These are phyloP conservation scores for Diprion similis DNA, from an alignment of 1,140 invertebrate species.

Conservation along the genomic window DNA sequence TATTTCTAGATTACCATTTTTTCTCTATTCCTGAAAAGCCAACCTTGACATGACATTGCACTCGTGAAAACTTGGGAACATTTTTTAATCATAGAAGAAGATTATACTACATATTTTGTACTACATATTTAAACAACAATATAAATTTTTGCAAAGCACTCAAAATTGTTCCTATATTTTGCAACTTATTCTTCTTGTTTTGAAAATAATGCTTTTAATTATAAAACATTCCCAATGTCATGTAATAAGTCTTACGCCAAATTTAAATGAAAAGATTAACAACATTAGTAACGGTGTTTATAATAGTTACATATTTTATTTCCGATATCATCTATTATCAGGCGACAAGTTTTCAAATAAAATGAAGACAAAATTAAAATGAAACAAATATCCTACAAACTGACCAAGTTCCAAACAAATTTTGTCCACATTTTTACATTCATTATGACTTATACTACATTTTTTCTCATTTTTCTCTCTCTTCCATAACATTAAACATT, in stretches of 20 bases:
- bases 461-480: background rate
- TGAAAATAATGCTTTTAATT: too few species aligned
- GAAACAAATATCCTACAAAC: background rate
- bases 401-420: background rate
- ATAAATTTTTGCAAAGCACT: too few species aligned
- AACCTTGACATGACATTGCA: too few species aligned
- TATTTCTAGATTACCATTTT: too few species aligned
- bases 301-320: conserved; percentile 8
- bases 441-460: background rate
- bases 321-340: background rate
- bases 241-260: background rate
- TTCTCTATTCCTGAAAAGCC: too few species aligned
- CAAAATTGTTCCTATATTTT: too few species aligned
- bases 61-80: too few species aligned
- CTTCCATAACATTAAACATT: background rate
- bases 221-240: too few species aligned
- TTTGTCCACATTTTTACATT: background rate
- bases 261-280: conserved; percentile 1
- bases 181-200: too few species aligned
- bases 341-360: background rate
- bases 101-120: too few species aligned
- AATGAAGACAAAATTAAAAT: conserved; percentile 1
- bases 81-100: too few species aligned
- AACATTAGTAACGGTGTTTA: background rate
- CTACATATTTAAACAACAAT: too few species aligned